phyloP scores from a whole-genome alignment of 2,113 vertebrate genomes.

The Myiopsitta monachus region DNA sequence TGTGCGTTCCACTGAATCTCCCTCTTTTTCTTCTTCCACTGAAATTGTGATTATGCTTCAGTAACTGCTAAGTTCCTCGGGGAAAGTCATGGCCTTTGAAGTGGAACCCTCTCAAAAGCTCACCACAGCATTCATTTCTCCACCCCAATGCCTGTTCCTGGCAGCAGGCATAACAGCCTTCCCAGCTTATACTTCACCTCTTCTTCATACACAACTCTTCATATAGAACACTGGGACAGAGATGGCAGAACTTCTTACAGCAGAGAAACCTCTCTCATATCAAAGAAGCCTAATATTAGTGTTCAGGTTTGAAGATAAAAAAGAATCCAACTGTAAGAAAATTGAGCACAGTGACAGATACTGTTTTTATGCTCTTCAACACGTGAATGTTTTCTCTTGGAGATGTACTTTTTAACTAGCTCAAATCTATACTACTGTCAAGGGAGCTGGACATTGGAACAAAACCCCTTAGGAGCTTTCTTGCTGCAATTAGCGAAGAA shows the following conservation, averaged over 20 bases:
- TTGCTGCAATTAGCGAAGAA: slow-evolving; percentile 28
- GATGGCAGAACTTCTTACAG: neutral
- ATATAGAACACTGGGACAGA: neutral
- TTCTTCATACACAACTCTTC: neutral
- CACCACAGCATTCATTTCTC: neutral
- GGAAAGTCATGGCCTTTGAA: neutral
- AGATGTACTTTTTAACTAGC: neutral
- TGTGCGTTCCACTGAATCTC: neutral
- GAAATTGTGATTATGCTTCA: neutral
- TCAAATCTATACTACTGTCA: neutral
- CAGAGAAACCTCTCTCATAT: neutral
- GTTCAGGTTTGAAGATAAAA: neutral
- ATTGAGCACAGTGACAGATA: neutral
- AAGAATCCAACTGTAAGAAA: neutral
- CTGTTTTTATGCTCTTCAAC: neutral
- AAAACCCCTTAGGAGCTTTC: slow-evolving; percentile 8
- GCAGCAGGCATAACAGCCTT: neutral
- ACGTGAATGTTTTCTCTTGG: neutral
- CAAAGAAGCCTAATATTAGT: neutral
- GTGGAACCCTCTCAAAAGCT: neutral
- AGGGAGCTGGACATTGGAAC: neutral
- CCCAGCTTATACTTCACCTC: neutral
- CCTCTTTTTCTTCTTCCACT: neutral
- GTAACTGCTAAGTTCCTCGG: neutral
- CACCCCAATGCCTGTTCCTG: neutral